Evolutionary conservation across 2,113 vertebrate species (phyloP), one percentile per base, ranked within the genome.

Genomic region (Dissostichus mawsoni): DNA sequence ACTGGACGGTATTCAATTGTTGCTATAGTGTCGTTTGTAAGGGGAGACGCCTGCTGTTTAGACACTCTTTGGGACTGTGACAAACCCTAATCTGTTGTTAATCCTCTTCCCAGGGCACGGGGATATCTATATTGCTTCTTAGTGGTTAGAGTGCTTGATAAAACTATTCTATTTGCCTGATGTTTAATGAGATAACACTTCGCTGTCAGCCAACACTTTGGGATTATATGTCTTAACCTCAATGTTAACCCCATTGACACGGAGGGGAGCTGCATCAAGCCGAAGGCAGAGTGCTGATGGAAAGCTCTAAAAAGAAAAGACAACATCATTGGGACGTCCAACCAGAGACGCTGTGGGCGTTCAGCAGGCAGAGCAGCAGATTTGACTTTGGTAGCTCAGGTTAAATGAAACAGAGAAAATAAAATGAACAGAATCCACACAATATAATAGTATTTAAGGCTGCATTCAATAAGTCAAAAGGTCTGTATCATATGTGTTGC

Each of bases 11-110:
- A 56, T 74, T 29, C 78, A 81, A 72, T 63, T 48, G 67, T 71
- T 10, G 2, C 61, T 45, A 18, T 56, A 10, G 44, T 76, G 71
- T 58, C 62, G 78, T 48, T 72, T 36, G 69, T 63, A 66, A 59
- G 76, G 84, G 68, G 67, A 75, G 66, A 51, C 52, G 78, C 69
- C 66, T 71, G 64, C 75, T 82, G 82, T 82, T 87, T 61, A 76
- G 83, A 59, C 78, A 82, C 65, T 80, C 81, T 87, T 87, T 50
- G 80, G 63, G 81, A 79, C 76, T 51, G 69, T 85, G 81, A 87
- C 86, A 86, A 86, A 87, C 71, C 20, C 44, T 91, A 87, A 92
- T 89, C 87, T 88, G 78, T 23, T 79, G 78, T 71, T 89, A 93
- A 92, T 87, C 92, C 87, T 82, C 85, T 72, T 66, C 71, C 87